These are phyloP conservation scores for Aleadryas rufinucha DNA, from an alignment of 2,113 vertebrate species.

Conservation along the genomic window DNA sequence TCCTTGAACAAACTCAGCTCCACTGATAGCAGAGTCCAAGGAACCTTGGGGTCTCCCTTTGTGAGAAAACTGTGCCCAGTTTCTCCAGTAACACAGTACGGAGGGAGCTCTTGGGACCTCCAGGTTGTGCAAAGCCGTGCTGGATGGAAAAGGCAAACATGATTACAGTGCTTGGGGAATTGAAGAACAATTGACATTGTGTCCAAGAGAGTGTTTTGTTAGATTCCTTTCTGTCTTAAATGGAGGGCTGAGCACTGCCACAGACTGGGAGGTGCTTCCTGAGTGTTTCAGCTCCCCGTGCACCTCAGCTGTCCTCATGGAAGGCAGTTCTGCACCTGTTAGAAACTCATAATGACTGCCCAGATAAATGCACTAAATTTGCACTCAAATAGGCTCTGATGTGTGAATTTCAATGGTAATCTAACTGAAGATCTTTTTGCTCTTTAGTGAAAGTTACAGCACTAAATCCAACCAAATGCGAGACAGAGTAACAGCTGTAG, in stretches of 20 bases:
- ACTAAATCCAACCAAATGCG: not conserved
- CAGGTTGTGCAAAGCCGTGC: not conserved
- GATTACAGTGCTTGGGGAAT: not conserved
- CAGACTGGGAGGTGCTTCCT: slow-evolving; percentile 4
- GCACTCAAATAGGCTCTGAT: not conserved
- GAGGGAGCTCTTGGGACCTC: not conserved
- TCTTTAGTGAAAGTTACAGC: not conserved
- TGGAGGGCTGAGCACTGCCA: not conserved
- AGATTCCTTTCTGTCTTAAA: not conserved
- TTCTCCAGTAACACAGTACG: not conserved
- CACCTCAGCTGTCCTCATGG: not conserved
- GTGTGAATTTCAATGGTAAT: not conserved
- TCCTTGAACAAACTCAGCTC: not conserved
- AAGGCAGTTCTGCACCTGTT: not conserved
- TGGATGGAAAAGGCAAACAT: not conserved
- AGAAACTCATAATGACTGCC: not conserved
- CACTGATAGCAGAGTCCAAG: not conserved
- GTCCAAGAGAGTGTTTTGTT: not conserved
- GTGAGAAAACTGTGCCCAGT: not conserved
- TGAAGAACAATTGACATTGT: not conserved
- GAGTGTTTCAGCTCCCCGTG: not conserved
- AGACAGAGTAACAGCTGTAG: not conserved
- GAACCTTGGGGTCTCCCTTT: not conserved
- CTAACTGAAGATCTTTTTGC: not conserved
- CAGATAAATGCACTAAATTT: not conserved